Evolutionary conservation across 2,113 vertebrate species (phyloP).

Genomic region (Muntiacus muntjak): DNA sequence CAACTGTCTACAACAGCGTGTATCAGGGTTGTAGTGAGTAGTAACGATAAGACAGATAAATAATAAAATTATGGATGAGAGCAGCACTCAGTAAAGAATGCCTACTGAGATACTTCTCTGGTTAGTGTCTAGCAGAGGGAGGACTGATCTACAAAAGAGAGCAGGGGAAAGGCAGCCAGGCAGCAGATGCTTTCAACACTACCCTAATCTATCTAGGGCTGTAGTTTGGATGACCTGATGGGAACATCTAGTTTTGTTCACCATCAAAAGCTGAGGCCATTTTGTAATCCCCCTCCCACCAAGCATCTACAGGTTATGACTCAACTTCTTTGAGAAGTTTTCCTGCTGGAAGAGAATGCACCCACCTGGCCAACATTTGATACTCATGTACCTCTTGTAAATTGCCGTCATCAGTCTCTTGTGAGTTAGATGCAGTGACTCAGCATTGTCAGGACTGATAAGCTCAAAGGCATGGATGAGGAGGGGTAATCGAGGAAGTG

Average conservation of each 20-base stretch:
- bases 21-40: neutral
- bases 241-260: neutral
- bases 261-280: neutral
- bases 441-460: neutral
- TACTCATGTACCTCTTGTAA: neutral
- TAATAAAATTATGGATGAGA: neutral
- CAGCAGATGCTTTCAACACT: neutral
- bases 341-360: neutral
- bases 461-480: neutral
- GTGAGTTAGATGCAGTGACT: slow-evolving; percentile 28
- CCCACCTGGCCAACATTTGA: neutral
- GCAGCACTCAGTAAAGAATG: fast-evolving
- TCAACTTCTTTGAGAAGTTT: neutral
- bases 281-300: neutral
- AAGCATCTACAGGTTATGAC: neutral
- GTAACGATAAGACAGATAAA: neutral
- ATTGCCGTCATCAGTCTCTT: neutral
- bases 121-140: neutral
- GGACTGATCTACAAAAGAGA: neutral
- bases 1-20: neutral
- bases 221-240: neutral
- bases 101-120: neutral
- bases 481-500: neutral
- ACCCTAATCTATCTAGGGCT: neutral
- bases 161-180: neutral